Conservation (phyloP, 2,113 vertebrate genomes). For the Zingel zingel region DNA sequence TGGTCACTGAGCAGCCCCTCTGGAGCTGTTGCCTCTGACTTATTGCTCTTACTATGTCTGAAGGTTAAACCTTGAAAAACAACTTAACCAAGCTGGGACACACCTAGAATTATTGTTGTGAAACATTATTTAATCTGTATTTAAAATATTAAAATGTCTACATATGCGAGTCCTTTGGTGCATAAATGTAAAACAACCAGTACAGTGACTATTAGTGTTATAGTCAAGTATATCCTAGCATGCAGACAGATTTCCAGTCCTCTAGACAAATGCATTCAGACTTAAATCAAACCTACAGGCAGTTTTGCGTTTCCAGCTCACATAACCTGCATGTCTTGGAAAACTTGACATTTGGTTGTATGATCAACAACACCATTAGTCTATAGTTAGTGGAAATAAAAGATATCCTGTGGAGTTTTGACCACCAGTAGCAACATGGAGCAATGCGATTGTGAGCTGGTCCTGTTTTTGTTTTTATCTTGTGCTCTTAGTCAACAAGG, state of each 20-base stretch:
- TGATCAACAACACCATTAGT: background rate
- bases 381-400: background rate
- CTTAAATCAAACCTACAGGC: background rate
- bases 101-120: background rate
- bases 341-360: background rate
- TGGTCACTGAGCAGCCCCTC: slow-evolving; percentile 46
- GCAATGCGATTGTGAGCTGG: background rate
- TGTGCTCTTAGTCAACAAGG: background rate
- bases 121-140: background rate
- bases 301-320: slow-evolving; percentile 9
- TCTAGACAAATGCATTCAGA: background rate
- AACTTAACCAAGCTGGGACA: background rate
- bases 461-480: background rate
- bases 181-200: slow-evolving; percentile 13
- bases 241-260: background rate
- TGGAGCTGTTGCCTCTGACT: slow-evolving; percentile 29
- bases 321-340: slow-evolving; percentile 13
- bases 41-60: slow-evolving; percentile 10
- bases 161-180: background rate
- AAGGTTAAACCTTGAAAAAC: slow-evolving; percentile 36
- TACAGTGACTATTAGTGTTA: background rate
- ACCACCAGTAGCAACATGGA: background rate
- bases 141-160: background rate
- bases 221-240: background rate
- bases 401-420: background rate